Evolutionary conservation across 2,113 vertebrate species (phyloP).

Genomic region (Pionites leucogaster): DNA sequence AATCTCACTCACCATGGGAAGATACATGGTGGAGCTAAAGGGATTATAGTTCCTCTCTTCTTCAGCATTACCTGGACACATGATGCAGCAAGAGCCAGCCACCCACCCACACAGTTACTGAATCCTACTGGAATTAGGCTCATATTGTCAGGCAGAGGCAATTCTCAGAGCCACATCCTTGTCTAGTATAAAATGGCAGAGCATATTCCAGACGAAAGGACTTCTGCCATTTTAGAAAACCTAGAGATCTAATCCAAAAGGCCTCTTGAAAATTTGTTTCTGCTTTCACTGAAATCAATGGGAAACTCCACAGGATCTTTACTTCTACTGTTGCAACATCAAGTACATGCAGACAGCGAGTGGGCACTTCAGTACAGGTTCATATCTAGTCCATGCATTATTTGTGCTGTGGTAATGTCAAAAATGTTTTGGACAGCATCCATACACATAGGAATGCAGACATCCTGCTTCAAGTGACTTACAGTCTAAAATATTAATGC

Average conservation of each 20-base stretch:
- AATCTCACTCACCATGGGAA: background rate
- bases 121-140: background rate
- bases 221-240: background rate
- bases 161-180: background rate
- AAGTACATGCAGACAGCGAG: background rate
- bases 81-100: background rate
- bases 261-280: background rate
- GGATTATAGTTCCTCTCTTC: background rate
- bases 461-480: background rate
- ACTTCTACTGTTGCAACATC: background rate
- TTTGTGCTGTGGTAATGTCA: background rate
- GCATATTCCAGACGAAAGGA: background rate
- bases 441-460: background rate
- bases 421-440: background rate
- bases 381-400: background rate
- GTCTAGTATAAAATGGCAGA: background rate
- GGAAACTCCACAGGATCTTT: background rate
- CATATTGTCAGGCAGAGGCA: background rate
- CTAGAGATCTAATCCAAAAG: background rate
- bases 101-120: background rate
- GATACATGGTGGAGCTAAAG: background rate
- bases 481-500: slow-evolving; percentile 14
- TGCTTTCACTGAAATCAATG: background rate
- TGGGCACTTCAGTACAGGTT: background rate
- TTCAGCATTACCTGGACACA: slow-evolving; percentile 1